Evolutionary conservation across 1,140 invertebrate genomes (phyloP).

Genomic region (Bombus haemorrhoidalis): DNA sequence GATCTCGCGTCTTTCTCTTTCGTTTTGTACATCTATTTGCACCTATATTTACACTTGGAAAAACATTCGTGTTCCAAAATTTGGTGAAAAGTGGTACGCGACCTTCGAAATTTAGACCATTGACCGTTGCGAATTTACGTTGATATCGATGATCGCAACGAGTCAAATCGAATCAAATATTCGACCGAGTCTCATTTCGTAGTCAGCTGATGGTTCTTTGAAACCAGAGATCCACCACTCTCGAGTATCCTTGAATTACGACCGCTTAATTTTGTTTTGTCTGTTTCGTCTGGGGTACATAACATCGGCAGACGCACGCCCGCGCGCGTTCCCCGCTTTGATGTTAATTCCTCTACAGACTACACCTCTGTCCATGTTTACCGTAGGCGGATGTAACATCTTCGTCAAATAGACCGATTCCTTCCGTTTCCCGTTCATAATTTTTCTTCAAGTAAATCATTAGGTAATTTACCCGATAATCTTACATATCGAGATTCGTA

Average conservation of each 20-base stretch:
- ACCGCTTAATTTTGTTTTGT: conserved; percentile 53
- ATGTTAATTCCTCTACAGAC: neutral
- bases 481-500: too few species aligned
- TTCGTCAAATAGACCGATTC: neutral
- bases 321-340: neutral
- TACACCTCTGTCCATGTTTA: conserved; percentile 1
- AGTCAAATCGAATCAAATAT: too few species aligned
- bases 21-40: too few species aligned
- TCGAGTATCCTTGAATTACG: conserved; percentile 35
- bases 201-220: conserved; percentile 14
- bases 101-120: neutral
- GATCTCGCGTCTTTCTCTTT: conserved; percentile 1
- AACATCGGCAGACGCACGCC: neutral
- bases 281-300: conserved; percentile 5
- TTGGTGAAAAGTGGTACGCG: neutral
- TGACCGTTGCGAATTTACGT: neutral
- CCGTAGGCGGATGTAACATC: conserved; percentile 5
- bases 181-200: too few species aligned
- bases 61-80: neutral
- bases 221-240: neutral
- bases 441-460: neutral
- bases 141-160: neutral
- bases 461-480: neutral
- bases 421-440: neutral
- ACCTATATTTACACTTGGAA: too few species aligned